phyloP scores from a whole-genome alignment of 2,113 vertebrate species.

The Dicerorhinus sumatrensis region DNA sequence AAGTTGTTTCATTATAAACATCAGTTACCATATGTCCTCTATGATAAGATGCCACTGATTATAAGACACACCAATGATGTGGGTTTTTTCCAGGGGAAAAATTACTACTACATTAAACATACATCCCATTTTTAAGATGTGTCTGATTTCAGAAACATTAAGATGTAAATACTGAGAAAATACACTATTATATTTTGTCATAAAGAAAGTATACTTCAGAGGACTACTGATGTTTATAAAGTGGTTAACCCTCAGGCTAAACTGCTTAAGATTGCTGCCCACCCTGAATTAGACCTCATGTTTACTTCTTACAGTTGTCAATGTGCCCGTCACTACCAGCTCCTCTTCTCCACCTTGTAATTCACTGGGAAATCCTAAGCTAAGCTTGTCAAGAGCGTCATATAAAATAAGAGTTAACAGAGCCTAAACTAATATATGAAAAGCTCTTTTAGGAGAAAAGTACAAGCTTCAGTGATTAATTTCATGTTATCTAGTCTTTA shows the following conservation, averaged over 20 bases:
- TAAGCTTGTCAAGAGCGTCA: not conserved
- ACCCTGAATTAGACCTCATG: not conserved
- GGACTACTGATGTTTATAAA: not conserved
- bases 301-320: not conserved
- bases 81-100: not conserved
- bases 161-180: constrained; percentile 24
- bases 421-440: not conserved
- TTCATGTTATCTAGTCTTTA: constrained; percentile 35
- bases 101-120: constrained; percentile 16
- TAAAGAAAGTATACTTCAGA: not conserved
- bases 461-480: not conserved
- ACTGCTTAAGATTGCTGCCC: not conserved
- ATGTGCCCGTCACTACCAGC: not conserved
- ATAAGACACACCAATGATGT: not conserved
- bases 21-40: not conserved
- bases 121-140: constrained; percentile 25
- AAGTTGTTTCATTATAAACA: not conserved
- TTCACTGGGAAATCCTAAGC: not conserved
- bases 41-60: not conserved
- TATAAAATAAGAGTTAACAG: not conserved
- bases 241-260: not conserved
- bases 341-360: not conserved
- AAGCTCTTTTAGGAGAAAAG: not conserved
- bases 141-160: constrained; percentile 54
- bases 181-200: not conserved